phyloP scores from a whole-genome alignment of 1,140 invertebrate genomes.

The Cepaea nemoralis region DNA sequence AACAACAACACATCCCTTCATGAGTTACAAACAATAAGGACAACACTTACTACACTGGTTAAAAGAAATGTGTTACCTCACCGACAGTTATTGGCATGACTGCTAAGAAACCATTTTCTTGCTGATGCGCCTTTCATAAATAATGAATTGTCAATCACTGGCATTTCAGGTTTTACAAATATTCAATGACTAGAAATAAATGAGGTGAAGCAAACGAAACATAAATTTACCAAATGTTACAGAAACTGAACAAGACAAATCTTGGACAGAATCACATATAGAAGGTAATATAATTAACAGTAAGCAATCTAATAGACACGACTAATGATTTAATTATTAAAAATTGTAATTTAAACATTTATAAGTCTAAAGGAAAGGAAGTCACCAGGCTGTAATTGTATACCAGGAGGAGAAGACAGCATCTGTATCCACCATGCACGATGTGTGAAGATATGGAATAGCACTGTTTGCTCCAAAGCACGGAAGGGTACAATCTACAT shows the following conservation, averaged over 20 bases:
- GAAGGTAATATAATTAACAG: no score
- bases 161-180: not conserved
- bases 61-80: constrained; percentile 32
- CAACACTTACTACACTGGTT: not conserved
- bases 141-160: constrained; percentile 2
- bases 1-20: not conserved
- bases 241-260: not conserved
- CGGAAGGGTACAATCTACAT: no score
- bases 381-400: no score
- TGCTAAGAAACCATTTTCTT: constrained; percentile 34
- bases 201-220: not conserved
- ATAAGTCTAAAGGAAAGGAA: no score
- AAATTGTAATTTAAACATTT: no score
- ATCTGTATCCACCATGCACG: no score
- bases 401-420: no score
- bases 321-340: no score
- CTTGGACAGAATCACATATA: no score
- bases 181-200: not conserved
- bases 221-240: not conserved
- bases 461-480: no score
- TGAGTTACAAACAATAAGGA: not conserved
- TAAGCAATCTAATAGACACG: no score
- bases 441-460: no score
- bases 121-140: constrained; percentile 34
- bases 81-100: constrained; percentile 3